Evolutionary conservation across 2,113 vertebrate genomes (phyloP).

Genomic region (Pholis gunnellus): DNA sequence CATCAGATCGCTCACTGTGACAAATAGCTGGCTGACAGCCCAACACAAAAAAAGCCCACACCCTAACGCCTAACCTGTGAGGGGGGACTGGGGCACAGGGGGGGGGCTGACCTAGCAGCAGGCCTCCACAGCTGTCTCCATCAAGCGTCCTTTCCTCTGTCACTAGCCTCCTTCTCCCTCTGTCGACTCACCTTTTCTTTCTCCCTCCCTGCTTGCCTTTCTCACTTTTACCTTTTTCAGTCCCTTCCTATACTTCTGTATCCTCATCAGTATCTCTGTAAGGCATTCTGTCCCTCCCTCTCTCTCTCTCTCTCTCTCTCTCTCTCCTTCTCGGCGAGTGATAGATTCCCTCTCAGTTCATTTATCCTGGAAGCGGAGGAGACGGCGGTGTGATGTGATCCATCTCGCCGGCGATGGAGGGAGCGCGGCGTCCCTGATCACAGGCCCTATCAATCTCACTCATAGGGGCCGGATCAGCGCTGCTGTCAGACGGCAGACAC

Average conservation of each 20-base stretch:
- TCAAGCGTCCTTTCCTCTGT: conserved; percentile 45
- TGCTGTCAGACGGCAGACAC: conserved; percentile 80
- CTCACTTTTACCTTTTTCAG: conserved; percentile 43
- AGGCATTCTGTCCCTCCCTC: conserved; percentile 65
- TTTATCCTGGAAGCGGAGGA: conserved; percentile 86
- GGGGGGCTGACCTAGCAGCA: conserved; percentile 73
- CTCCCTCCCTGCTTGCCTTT: conserved; percentile 32
- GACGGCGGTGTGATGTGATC: conserved; percentile 84
- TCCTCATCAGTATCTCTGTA: conserved; percentile 66
- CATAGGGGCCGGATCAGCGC: conserved; percentile 82
- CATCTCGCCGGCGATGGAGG: conserved; percentile 84
- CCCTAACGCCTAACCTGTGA: conserved; percentile 84
- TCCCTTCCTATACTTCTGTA: conserved; percentile 41
- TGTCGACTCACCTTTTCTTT: conserved; percentile 45
- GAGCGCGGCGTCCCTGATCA: conserved; percentile 85
- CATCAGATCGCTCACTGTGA: conserved; percentile 84
- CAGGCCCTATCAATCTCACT: conserved; percentile 86
- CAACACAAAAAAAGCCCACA: conserved; percentile 77
- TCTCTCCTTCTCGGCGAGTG: conserved; percentile 76
- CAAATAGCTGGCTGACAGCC: conserved; percentile 83
- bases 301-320: conserved; percentile 44
- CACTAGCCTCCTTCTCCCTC: conserved; percentile 29
- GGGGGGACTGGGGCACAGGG: conserved; percentile 51
- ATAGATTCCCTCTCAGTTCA: conserved; percentile 87
- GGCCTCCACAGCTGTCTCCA: conserved; percentile 65